Evolutionary conservation across 2,888 invertebrate genomes (phyloP), one percentile per base, ranked within the genome.

Genomic region (Venusia cambrica): DNA sequence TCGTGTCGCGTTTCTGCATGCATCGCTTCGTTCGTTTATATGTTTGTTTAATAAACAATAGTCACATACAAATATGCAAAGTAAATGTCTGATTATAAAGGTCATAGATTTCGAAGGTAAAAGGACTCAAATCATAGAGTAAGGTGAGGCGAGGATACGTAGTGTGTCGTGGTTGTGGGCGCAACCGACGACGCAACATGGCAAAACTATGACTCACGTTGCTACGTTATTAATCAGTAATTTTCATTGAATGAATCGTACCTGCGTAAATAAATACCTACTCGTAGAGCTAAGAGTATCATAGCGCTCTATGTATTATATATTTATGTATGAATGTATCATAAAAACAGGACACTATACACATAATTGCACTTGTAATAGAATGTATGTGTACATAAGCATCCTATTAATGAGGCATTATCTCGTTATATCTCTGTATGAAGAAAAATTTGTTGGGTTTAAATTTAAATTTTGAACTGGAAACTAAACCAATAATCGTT

Each of bases 91-190:
- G 32, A 21, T 12, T 9, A 13, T 60, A 57, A 59, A 57, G 60
- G 62, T 67, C 64, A 64, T 53, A 61, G 57, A 59, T 52, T 49
- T 63, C 47, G 54, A 55, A 61, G 58, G 57, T 67, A 64, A 46
- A 49, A 62, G 55, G 57, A 59, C 50, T 57, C 46, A 59, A 57
- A 53, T 54, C 49, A 44, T 51, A 42, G 43, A 45, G 43, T 62
- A 62, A 67, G 64, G 66, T 57, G 54, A 66, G 48, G 50, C 54
- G 57, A 59, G 57, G 55, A 61, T 58, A 58, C 51, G 48, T 42
- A 53, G 38, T 49, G 45, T 35, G 37, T 32, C 38, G 33, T 28
- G 37, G 40, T 26, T 37, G 48, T 51, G 46, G 48, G 51, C 43
- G 43, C 43, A 39, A 39, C 19, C 40, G 33, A 45, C 50, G 43